These are phyloP conservation scores for Microtus oregoni DNA, from an alignment of 2,113 vertebrate species.

Conservation along the genomic window DNA sequence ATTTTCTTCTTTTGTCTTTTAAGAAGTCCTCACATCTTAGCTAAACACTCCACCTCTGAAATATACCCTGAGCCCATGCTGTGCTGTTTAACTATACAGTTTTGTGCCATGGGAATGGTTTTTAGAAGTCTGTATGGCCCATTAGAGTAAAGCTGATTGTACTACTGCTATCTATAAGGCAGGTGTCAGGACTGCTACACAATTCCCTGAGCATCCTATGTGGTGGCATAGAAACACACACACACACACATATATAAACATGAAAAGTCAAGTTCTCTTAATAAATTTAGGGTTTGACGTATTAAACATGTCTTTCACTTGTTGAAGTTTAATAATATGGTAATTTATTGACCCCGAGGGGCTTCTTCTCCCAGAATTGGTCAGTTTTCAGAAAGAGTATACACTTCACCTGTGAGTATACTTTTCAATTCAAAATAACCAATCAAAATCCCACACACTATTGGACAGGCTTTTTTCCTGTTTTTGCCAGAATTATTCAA, in stretches of 20 bases:
- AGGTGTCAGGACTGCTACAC: neutral
- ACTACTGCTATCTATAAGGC: neutral
- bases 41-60: neutral
- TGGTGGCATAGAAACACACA: too few relatives aligned
- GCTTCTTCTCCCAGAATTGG: neutral
- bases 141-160: neutral
- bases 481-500: neutral
- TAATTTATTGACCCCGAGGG: neutral
- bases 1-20: neutral
- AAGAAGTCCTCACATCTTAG: neutral
- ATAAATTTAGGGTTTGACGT: neutral
- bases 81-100: neutral
- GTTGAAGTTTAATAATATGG: neutral
- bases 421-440: neutral
- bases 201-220: accelerated
- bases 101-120: neutral
- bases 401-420: neutral
- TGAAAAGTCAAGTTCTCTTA: neutral
- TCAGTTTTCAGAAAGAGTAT: neutral
- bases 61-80: neutral
- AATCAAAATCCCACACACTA: neutral
- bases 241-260: neutral
- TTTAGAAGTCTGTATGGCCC: neutral
- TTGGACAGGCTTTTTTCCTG: neutral
- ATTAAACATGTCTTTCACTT: neutral